Base-by-base conservation (phyloP, 1,140 invertebrate species). In the Vanessa tameamea region DNA sequence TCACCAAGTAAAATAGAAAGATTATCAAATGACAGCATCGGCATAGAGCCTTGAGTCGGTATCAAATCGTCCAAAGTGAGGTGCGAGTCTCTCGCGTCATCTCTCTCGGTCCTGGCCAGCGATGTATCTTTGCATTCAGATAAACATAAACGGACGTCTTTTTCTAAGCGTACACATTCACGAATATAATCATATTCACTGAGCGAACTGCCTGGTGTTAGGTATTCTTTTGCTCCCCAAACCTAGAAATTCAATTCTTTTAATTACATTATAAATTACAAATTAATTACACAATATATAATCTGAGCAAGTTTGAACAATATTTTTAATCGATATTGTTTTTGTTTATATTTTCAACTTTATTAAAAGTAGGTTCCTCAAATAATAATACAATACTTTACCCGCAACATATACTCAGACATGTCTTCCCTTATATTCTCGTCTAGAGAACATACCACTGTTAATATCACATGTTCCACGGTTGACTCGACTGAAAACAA, bases 151-250 rank as follows among this genome's bases (percentile, higher is more conserved):
- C 95, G 93, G 1, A 99, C 96, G 93, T 99, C 98, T 87, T 96
- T 95, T 88, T 99, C 98, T 81, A 98, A 92, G 88, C 99, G 98
- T 53, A 99, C 96, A 92, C 98, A 99, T 78, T 97, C 96, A 86
- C 98, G 97, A 71, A 99, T 96, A 91, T 98, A 99, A 86, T 98
- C 97, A 92, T 98, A 98, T 86, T 98, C 97, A 64, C 95, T 96
- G 26, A 99, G 93, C 72, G 88, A 87, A 68, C 95, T 95, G 47
- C 93, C 95, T 50, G 93, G 94, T 64, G 94, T 95, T 57, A 98
- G 92, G 92, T 97, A 98, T 89, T 98, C 97, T 69, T 96, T 95
- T 55, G 96, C 93, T 16, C 97, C 96, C 94, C 95, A 96, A 66
- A 98, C 96, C 95, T 97, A 94, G n/a, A 94, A 89, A 78, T 86